Conservation (phyloP, 92 coral and sea anemone genomes). For the Scolanthus callimorphus region DNA sequence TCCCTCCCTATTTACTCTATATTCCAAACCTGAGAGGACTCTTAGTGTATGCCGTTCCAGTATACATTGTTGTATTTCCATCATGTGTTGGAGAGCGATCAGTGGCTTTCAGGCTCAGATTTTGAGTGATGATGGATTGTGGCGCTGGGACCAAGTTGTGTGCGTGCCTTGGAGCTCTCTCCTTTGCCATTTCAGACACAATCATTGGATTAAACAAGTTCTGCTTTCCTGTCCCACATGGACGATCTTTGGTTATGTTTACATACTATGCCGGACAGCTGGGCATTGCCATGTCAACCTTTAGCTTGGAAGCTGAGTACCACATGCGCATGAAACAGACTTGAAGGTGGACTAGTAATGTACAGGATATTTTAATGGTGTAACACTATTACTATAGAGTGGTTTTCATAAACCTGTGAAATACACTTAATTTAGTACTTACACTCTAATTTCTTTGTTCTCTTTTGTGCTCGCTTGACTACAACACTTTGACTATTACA, state of each 20-base stretch:
- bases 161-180: slow-evolving; percentile 90
- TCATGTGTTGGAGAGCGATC: slow-evolving; percentile 88
- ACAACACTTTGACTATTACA: too few species aligned
- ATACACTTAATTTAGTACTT: too few species aligned
- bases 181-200: slow-evolving; percentile 84
- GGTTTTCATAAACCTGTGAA: too few species aligned
- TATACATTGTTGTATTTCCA: slow-evolving; percentile 61
- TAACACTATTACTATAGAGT: too few species aligned
- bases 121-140: slow-evolving; percentile 63
- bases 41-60: slow-evolving; percentile 61
- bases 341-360: too few species aligned
- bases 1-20: slow-evolving; percentile 43
- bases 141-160: slow-evolving; percentile 98
- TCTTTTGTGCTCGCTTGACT: too few species aligned
- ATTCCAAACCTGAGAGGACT: slow-evolving; percentile 77
- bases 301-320: slow-evolving; percentile 80
- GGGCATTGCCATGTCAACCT: slow-evolving; percentile 93
- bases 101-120: slow-evolving; percentile 72
- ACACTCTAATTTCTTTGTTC: too few species aligned
- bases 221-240: slow-evolving; percentile 73
- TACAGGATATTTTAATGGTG: too few species aligned
- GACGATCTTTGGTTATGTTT: slow-evolving; percentile 74
- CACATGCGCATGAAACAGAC: slow-evolving; percentile 55
- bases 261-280: slow-evolving; percentile 91
- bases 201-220: slow-evolving; percentile 85